Percentiles rank a stretch among this genome's conserved stretches.
phyloP scores from a whole-genome alignment of 2,888 invertebrate species.

The Erpobdella octoculata region DNA sequence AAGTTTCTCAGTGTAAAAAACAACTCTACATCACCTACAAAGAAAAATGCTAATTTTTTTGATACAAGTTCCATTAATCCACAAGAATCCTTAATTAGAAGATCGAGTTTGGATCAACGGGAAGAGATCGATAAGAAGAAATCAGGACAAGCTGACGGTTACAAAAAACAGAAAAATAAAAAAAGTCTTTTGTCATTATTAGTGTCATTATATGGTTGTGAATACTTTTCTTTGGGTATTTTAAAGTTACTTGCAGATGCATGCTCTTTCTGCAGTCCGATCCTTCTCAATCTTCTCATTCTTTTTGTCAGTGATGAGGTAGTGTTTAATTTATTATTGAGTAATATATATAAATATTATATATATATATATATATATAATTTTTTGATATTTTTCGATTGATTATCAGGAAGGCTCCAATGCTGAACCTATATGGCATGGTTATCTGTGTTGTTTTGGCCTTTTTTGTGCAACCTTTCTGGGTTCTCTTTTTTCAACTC shows the following conservation, averaged over 20 bases:
- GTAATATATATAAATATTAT: too few relatives aligned
- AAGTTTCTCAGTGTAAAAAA: slow-evolving; percentile 38
- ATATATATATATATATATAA: background rate
- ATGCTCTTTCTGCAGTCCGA: slow-evolving; percentile 77
- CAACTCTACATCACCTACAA: background rate
- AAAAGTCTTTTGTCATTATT: slow-evolving; percentile 41
- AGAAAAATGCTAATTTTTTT: background rate
- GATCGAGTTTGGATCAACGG: background rate
- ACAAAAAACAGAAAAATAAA: background rate
- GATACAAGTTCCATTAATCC: background rate
- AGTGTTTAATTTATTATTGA: background rate
- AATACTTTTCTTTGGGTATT: slow-evolving; percentile 47
- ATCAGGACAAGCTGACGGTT: background rate
- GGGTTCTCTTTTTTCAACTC: slow-evolving; percentile 72
- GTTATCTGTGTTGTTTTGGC: slow-evolving; percentile 58
- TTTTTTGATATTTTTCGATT: too few relatives aligned
- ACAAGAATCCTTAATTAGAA: background rate
- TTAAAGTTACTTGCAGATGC: slow-evolving; percentile 71
- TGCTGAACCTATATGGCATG: slow-evolving; percentile 57
- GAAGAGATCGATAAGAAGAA: background rate
- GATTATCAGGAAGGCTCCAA: slow-evolving; percentile 55
- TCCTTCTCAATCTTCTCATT: slow-evolving; percentile 75
- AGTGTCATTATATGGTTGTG: slow-evolving; percentile 45
- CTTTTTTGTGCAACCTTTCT: slow-evolving; percentile 63
- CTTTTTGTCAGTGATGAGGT: slow-evolving; percentile 58